A percentile compares a stretch with the other conserved stretches of the same genome.
These are phyloP conservation scores for Drosophila imparisetae DNA, from an alignment of 2,888 invertebrate genomes.

Conservation along the genomic window DNA sequence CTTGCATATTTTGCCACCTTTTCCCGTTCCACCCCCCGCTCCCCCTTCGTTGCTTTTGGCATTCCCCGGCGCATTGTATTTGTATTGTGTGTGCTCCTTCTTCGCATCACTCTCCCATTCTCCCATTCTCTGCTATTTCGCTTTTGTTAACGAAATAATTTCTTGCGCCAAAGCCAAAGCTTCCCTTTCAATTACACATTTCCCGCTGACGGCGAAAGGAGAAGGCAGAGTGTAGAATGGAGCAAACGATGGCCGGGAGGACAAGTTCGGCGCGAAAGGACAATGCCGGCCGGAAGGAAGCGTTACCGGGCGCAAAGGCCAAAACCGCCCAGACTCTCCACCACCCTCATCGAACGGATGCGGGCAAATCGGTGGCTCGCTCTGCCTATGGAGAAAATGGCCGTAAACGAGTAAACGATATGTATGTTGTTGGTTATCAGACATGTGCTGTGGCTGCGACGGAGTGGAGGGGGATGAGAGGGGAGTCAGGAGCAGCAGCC, in stretches of 20 bases:
- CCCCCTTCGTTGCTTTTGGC: slow-evolving; percentile 8
- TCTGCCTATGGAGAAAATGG: slow-evolving; percentile 60
- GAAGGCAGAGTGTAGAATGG: background rate
- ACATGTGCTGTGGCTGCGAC: slow-evolving; percentile 39
- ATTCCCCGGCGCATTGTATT: slow-evolving; percentile 42
- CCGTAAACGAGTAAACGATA: slow-evolving; percentile 54
- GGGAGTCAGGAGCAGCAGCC: slow-evolving; percentile 30
- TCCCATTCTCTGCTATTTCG: slow-evolving; percentile 44
- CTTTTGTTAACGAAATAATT: slow-evolving; percentile 82
- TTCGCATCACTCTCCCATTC: slow-evolving; percentile 32
- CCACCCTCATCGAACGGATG: slow-evolving; percentile 24
- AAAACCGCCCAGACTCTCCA: slow-evolving; percentile 18
- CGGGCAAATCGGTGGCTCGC: slow-evolving; percentile 62
- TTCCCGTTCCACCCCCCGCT: background rate
- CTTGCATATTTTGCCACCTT: slow-evolving; percentile 50
- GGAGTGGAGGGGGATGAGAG: slow-evolving; percentile 14
- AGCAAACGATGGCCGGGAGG: slow-evolving; percentile 1
- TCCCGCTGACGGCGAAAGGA: slow-evolving; percentile 51
- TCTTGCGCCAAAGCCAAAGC: slow-evolving; percentile 77
- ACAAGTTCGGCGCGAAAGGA: slow-evolving; percentile 63
- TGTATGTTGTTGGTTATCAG: slow-evolving; percentile 58
- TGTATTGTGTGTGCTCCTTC: slow-evolving; percentile 52
- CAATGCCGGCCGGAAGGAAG: slow-evolving; percentile 73
- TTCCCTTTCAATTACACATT: slow-evolving; percentile 84
- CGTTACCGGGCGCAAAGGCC: slow-evolving; percentile 55